Base-by-base conservation (phyloP, 2,797 vertebrate genomes). In the Eleutherodactylus coqui region DNA sequence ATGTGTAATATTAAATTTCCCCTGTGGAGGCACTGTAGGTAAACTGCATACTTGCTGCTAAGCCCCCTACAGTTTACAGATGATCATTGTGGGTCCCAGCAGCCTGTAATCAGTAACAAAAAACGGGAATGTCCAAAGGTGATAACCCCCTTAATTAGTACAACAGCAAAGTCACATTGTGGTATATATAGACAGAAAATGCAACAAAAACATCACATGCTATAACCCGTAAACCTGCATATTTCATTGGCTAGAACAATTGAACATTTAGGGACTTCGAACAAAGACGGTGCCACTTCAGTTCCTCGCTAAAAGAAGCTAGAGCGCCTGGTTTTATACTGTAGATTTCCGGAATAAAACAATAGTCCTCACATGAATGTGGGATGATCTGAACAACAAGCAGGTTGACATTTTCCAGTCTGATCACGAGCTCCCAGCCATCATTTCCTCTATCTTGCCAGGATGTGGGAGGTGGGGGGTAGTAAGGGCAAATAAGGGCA, bases 261-360 rank as follows among this genome's bases (percentile, higher is more conserved):
- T 38, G 29, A 64, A 64, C 29, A 64, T 64, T 64, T 32, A 32
- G 29, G 36, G 36, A 70, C 16, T 70, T 24, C 41, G 67, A 70
- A 70, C 67, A 70, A 70, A 70, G 36, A n/a, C 67, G 3, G 60
- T 32, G 60, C 32, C 29, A 64, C 32, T 64, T 64, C 60, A 41
- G 9, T 41, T 70, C 36, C 19, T 70, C 32, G 14, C 1, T 24
- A 13, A 24, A 70, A 41, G 24, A 41, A 24, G 4, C 34, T 4
- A 8, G 21, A 41, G 67, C 36, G 36, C 21, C 67, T 69, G 32
- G 67, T 70, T 41, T 70, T 13, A 70, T 70, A 10, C 67, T 41
- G 7, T 70, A 41, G 36, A 21, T 70, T 70, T 70, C 67, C 67
- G 67, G 67, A 21, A 41, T 70, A 24, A 11, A 70, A 70, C 67